Conservation (phyloP, 1,140 invertebrate species). For the Pseudobourletiella spinata region DNA sequence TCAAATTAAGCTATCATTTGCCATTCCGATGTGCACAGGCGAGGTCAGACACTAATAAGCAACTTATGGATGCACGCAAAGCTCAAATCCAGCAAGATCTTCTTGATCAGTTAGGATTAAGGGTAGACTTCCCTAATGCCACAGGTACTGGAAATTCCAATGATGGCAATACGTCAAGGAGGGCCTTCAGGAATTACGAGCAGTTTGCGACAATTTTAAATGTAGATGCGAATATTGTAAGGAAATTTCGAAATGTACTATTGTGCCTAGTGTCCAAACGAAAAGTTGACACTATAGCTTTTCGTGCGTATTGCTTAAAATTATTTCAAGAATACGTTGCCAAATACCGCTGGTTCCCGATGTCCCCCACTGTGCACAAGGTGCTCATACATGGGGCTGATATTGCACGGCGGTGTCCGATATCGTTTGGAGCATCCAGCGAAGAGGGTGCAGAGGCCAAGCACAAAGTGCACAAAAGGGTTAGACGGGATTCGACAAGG, state of each 20-base stretch:
- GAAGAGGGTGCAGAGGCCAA: background rate
- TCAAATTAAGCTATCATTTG: background rate
- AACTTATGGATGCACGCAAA: background rate
- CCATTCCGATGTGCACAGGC: background rate
- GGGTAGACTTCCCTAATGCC: no score
- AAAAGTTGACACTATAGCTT: background rate
- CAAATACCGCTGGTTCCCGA: conserved; percentile 1
- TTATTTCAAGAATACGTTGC: conserved; percentile 3
- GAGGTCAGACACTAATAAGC: background rate
- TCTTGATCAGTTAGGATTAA: background rate
- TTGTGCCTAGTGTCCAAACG: conserved; percentile 1
- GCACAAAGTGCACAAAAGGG: no score
- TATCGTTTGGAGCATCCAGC: background rate
- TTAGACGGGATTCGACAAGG: no score
- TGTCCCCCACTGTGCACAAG: conserved; percentile 13
- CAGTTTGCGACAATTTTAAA: conserved; percentile 12
- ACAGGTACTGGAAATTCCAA: conserved; percentile 11
- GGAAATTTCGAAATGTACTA: conserved; percentile 1
- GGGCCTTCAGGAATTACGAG: background rate
- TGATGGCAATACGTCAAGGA: conserved; percentile 21
- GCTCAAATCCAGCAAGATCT: background rate
- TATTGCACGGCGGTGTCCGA: background rate
- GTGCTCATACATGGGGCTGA: conserved; percentile 4
- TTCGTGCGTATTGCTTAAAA: conserved; percentile 1
- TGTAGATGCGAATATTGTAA: background rate